A percentile compares a stretch with the other conserved stretches of the same genome.
Conservation (phyloP, 1,140 invertebrate genomes). For the Steinernema feltiae region DNA sequence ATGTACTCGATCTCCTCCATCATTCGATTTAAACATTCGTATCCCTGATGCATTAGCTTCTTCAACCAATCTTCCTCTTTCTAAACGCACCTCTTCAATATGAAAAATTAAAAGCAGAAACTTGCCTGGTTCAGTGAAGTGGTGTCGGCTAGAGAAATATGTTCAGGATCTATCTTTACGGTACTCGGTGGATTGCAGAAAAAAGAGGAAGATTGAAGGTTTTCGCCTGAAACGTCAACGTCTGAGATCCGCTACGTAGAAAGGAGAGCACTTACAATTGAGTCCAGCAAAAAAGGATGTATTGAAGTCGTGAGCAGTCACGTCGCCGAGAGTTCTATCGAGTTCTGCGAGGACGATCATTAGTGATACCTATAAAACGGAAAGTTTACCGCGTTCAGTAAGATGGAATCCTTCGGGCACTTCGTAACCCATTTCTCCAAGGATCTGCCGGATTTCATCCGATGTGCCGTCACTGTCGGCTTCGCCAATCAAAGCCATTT, state of each 20-base stretch:
- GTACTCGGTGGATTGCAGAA: conserved; percentile 3
- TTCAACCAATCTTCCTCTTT: background rate
- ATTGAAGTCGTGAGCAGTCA: background rate
- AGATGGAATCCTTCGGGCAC: conserved; percentile 2
- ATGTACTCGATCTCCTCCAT: background rate
- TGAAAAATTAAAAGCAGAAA: background rate
- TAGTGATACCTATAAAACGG: background rate
- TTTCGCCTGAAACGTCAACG: background rate
- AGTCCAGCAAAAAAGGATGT: background rate
- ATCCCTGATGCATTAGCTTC: background rate
- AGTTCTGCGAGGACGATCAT: background rate
- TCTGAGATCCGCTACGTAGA: background rate
- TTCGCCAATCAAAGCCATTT: background rate
- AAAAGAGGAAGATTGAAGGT: background rate
- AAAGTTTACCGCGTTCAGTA: background rate
- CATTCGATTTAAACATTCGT: background rate
- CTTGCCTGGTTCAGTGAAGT: background rate
- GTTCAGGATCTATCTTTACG: background rate
- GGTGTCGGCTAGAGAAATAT: background rate
- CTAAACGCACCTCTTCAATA: background rate
- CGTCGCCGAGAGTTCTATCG: background rate
- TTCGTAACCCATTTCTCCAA: background rate
- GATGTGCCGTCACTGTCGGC: background rate
- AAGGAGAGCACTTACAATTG: background rate
- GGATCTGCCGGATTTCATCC: background rate